Evolutionary conservation across 2,888 invertebrate genomes (phyloP), one percentile per base, ranked within the genome.

Genomic region (Noctua janthe): DNA sequence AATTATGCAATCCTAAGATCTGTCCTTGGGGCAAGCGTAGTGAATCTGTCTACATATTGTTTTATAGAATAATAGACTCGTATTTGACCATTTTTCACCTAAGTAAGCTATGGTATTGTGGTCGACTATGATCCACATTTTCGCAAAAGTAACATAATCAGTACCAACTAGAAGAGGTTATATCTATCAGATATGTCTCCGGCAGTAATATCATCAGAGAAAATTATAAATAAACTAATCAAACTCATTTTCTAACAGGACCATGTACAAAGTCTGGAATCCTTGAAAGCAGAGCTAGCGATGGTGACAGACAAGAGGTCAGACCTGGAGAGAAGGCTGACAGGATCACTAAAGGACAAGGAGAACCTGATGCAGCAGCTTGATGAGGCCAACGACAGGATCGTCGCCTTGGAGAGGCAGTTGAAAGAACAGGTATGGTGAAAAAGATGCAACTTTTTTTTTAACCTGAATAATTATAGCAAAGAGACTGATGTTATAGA

Each of bases 331-430:
- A 97, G 98, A 93, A 97, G 98, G 91, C 97, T 99, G 85, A 98
- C 98, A 84, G 97, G 97, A 85, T 97, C 98, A 13, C 97, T 98
- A 29, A 98, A 98, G 82, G 99, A 99, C 94, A 97, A 99, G 89
- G 98, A 99, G 84, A 97, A 98, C 84, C 97, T 99, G 76, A 97
- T 98, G 74, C 97, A 98, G 74, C 98, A 98, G 82, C 97, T 99
- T 80, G 99, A 99, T 86, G 99, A 99, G 94, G 98, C 99, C 64
- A 98, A 98, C 77, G 99, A 99, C 95, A 97, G 99, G 93, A 99
- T 99, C 91, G 96, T 98, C 90, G 97, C 98, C 90, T 97, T 99
- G 90, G 99, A 99, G 94, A 97, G 98, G 90, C 98, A 98, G 93
- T 97, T 98, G 72, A 97, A 98, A 88, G 99, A 99, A 95, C 98